Base-by-base conservation (phyloP, 30 jellyfish, hydroid and myxozoan genomes). In the Aurelia sp. region DNA sequence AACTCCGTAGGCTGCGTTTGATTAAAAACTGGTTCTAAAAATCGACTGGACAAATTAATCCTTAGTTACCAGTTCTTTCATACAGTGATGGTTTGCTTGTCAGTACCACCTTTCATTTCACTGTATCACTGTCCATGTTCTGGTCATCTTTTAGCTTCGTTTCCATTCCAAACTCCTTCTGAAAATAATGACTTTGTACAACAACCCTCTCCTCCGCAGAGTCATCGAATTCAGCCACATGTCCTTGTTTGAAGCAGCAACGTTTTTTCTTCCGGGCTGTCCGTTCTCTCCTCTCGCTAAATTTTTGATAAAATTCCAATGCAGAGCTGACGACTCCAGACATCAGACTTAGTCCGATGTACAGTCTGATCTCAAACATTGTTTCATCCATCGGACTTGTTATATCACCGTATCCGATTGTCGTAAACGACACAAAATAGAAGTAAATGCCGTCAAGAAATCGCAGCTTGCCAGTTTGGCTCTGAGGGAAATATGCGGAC, bases 381-480 rank as follows among this genome's bases (percentile, higher is more conserved):
- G 65, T 63, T 68, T 73, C 80, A 27, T 22, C 23, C 82, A 63
- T 84, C 16, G 93, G 93, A 23, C 87, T 61, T 44, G 93, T 84
- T 60, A 84, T 84, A 81, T 84, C 93, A 11, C 93, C 93, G 58
- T 84, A 84, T 17, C 93, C 93, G 53, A 84, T 84, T 18, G 93
- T 84, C 53, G 93, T 73, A 47, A 71, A 71, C 22, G 93, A 84
- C 67, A 84, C 93, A 73, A 84, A 84, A 63, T 22, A 71, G 87
- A 84, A 84, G 30, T 84, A 84, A 13, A 84, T 60, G 31, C 93
- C 93, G 51, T 84, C 93, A 8, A 72, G 67, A 44, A 84, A 53
- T 20, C 71, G 41, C 10, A 84, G 76, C 31, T 73, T 41, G 12
- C 33, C 33, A 6, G n/a, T 27, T 35, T 76, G 19, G 13, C 31